These are phyloP conservation scores for Chamaea fasciata DNA, from an alignment of 2,113 vertebrate species.

Conservation along the genomic window DNA sequence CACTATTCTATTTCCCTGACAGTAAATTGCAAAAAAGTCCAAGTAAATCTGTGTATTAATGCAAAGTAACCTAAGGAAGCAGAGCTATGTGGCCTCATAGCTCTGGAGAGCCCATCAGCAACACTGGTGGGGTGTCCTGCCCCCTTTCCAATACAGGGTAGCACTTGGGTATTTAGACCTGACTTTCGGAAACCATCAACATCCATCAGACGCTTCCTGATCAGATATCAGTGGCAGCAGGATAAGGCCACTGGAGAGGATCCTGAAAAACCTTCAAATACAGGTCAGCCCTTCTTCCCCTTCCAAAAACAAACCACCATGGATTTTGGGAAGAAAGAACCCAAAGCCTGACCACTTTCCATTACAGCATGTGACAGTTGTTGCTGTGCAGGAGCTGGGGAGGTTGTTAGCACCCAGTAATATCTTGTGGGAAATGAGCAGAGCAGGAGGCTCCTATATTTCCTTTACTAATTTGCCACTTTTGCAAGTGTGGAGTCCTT, in stretches of 20 bases:
- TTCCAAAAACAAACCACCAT: not conserved
- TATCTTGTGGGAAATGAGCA: rapidly evolving
- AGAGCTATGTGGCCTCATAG: not conserved
- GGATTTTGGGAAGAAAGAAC: not conserved
- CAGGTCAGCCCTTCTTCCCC: not conserved
- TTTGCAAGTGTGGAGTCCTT: not conserved
- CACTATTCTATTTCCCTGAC: not conserved
- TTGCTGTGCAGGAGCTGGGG: not conserved
- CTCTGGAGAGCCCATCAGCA: not conserved
- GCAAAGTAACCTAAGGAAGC: not conserved
- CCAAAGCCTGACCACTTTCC: not conserved
- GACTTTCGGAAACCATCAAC: not conserved
- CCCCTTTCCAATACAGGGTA: not conserved
- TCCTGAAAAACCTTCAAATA: not conserved
- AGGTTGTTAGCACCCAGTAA: not conserved
- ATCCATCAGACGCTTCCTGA: not conserved
- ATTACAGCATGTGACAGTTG: rapidly evolving
- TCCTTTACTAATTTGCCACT: not conserved
- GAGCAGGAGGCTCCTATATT: not conserved
- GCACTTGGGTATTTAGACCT: not conserved
- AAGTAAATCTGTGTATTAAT: not conserved
- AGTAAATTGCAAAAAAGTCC: not conserved
- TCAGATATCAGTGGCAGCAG: not conserved
- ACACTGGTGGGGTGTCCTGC: not conserved
- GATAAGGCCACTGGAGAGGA: not conserved